Base-by-base conservation (phyloP, 2,113 vertebrate genomes). In the Argyrosomus japonicus region DNA sequence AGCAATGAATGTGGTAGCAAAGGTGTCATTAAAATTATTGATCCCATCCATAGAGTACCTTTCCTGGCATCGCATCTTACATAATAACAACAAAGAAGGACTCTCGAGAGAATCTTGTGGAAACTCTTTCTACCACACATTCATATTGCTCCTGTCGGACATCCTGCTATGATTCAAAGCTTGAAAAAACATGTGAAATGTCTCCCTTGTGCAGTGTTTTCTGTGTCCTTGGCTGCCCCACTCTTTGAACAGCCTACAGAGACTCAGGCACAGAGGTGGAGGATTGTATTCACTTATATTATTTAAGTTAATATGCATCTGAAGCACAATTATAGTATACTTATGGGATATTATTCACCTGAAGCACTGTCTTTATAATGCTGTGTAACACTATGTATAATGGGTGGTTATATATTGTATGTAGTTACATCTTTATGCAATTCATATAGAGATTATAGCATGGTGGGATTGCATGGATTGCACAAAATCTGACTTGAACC, bases 101-200 rank as follows among this genome's bases (percentile, higher is more conserved):
- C 73, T 63, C 76, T 17, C 32, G 3, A 68, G 64, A 87, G 14
- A 68, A 81, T 53, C 8, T 43, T 43, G 40, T 29, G 47, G 48
- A 81, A 81, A 80, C 64, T 84, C 36, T 69, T 62, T 79, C 43
- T 47, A 62, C 36, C 25, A 72, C 27, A 81, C 40, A 80, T 69
- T 63, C 47, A 69, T 75, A 57, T 79, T 84, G 48, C 70, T 70
- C 53, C 61, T 75, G 51, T 83, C 69, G 57, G 51, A 60, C 45
- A 69, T 11, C n/a, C 43, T 23, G 50, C 53, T 36, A 70, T 60
- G 57, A 80, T 64, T 82, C 79, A 70, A 70, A 83, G 64, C 53
- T 60, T 83, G 25, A 75, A 75, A 84, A 72, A 77, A 79, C 57
- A 79, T 73, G 50, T 75, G 36, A 79, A 75, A 83, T 19, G 17